Conservation (phyloP, 2,113 vertebrate genomes). For the Salvelinus namaycush region DNA sequence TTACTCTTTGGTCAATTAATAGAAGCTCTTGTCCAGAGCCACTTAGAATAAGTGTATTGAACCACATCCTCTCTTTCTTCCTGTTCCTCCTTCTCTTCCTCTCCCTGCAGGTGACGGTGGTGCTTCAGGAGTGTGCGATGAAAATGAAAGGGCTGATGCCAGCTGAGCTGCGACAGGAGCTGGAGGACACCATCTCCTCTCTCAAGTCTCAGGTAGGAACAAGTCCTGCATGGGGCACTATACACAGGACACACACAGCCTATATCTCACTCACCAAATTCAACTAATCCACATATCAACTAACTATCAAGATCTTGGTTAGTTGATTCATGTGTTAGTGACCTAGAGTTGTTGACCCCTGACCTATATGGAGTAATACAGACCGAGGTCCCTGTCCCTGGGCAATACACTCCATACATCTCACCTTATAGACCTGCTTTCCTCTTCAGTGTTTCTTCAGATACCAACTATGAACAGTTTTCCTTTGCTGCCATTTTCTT, state of each 20-base stretch:
- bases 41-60: too few relatives aligned
- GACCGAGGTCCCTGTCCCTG: too few relatives aligned
- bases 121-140: slow-evolving; percentile 85
- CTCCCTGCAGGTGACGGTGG: slow-evolving; percentile 79
- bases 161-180: slow-evolving; percentile 80
- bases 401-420: too few relatives aligned
- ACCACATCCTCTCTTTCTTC: background rate
- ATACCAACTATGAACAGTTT: slow-evolving; percentile 1
- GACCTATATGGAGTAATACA: too few relatives aligned
- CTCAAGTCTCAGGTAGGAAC: slow-evolving; percentile 89
- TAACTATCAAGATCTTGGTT: background rate
- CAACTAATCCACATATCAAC: too few relatives aligned
- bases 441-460: background rate
- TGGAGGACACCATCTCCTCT: slow-evolving; percentile 92
- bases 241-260: too few relatives aligned
- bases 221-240: background rate
- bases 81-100: background rate
- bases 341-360: background rate
- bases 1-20: too few relatives aligned
- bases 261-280: too few relatives aligned
- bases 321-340: background rate
- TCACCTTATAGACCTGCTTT: too few relatives aligned
- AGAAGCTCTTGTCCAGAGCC: too few relatives aligned
- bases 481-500: background rate
- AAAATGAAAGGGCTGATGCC: slow-evolving; percentile 91